Conservation (phyloP, 2,797 vertebrate species). For the Tenualosa thibaudeaui region DNA sequence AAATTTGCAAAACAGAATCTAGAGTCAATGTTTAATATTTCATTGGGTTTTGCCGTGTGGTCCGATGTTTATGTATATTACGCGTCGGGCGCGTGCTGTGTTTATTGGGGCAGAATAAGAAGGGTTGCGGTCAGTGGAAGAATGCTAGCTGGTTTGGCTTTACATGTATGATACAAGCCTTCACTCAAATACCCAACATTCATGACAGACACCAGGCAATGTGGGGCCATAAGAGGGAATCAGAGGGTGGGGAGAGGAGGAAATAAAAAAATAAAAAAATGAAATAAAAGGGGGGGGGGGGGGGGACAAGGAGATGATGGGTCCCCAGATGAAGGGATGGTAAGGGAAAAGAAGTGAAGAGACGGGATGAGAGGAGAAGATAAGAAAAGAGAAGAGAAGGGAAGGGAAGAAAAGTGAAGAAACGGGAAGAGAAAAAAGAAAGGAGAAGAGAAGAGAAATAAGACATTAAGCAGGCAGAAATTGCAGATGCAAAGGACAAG, state of each 20-base stretch:
- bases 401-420: background rate
- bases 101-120: conserved; percentile 49
- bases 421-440: background rate
- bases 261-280: background rate
- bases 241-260: background rate
- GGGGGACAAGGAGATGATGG: background rate
- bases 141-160: background rate
- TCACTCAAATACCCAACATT: background rate
- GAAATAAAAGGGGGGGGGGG: background rate
- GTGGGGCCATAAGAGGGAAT: background rate
- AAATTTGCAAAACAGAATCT: conserved; percentile 42
- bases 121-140: conserved; percentile 3
- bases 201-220: conserved; percentile 11
- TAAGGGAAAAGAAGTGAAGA: background rate
- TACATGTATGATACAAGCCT: background rate
- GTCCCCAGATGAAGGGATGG: background rate
- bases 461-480: background rate
- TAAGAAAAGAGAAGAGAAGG: background rate
- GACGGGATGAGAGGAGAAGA: background rate
- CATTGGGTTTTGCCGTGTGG: conserved; percentile 30
- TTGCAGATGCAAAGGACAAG: background rate
- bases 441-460: background rate
- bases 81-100: background rate
- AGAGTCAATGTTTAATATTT: conserved; percentile 40
- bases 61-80: conserved; percentile 31